phyloP scores from a whole-genome alignment of 2,113 vertebrate species.

The Hassar affinis region DNA sequence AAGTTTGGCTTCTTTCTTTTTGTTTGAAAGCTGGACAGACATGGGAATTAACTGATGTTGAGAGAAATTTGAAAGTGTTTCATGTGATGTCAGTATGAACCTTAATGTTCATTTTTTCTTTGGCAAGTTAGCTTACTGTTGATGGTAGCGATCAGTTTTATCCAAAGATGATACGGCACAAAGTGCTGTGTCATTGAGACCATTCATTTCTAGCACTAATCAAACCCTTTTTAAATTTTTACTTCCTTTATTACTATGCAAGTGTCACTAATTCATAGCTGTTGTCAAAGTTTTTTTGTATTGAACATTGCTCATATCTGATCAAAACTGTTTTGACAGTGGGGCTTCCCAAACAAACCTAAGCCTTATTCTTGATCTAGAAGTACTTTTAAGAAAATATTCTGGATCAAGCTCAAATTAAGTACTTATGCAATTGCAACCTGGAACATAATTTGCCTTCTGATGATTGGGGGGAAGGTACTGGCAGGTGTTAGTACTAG shows the following conservation, averaged over 20 bases:
- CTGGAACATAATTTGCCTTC: constrained; percentile 33
- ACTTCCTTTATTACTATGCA: constrained; percentile 77
- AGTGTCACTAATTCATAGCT: constrained; percentile 57
- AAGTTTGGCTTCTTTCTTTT: constrained; percentile 28
- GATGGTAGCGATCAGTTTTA: constrained; percentile 45
- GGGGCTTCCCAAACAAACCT: constrained; percentile 48
- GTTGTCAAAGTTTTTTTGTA: background rate
- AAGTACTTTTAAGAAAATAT: constrained; percentile 22
- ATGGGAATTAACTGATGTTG: constrained; percentile 5
- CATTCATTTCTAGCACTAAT: constrained; percentile 22
- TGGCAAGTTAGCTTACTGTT: constrained; percentile 38
- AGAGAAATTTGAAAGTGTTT: constrained; percentile 59
- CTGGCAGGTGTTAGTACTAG: constrained; percentile 13
- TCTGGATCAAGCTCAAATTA: constrained; percentile 28
- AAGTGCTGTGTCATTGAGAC: constrained; percentile 38
- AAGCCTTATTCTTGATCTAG: constrained; percentile 50
- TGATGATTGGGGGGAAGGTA: background rate
- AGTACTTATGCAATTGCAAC: constrained; percentile 39
- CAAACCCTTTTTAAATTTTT: constrained; percentile 38
- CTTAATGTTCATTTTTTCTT: constrained; percentile 33
- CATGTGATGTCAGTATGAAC: constrained; percentile 49
- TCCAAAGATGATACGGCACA: constrained; percentile 53
- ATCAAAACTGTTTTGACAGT: constrained; percentile 44
- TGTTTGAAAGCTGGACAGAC: constrained; percentile 5
- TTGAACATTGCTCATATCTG: constrained; percentile 20